Evolutionary conservation across 2,113 vertebrate species (phyloP), one percentile per base, ranked within the genome.

Genomic region (Lophius piscatorius): DNA sequence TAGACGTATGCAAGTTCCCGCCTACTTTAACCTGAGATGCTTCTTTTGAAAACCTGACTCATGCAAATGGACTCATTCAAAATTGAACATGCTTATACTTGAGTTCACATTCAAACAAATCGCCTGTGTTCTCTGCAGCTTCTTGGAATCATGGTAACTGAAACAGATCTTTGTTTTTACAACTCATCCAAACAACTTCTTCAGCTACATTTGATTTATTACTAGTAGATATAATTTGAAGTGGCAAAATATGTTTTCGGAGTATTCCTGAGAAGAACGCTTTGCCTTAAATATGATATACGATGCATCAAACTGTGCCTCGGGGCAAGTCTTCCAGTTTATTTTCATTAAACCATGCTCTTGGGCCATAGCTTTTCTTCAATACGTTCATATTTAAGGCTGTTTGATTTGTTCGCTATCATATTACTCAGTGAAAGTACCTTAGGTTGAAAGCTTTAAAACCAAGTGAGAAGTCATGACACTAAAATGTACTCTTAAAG

Each of bases 401-500:
- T 44, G 56, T 58, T 51, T 80, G 66, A 84, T 82, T 60, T 52
- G 61, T 35, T 36, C 13, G n/a, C 46, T 26, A 5, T 29, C 26
- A 39, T 64, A 33, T 59, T 61, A 34, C 54, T 68, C 54, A 10
- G 35, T 50, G 33, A 38, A 61, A 66, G 51, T 13, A 51, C 54
- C 74, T 72, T 23, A 23, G 55, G 39, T 52, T 81, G 57, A 79
- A 78, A 72, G 73, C 70, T 63, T 62, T 55, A 65, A 20, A 48
- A 56, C 70, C 63, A 45, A 74, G 59, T 78, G 55, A 79, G 68
- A 84, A 76, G 81, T 75, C 62, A 39, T 59, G 76, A 69, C 72
- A 79, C 67, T 69, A 63, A 74, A 70, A 51, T 57, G 56, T 40
- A 29, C 22, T 34, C 21, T 83, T 68, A 57, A 74, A 81, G 82